Conservation (phyloP, 2,888 invertebrate species). For the Ametastegia equiseti region DNA sequence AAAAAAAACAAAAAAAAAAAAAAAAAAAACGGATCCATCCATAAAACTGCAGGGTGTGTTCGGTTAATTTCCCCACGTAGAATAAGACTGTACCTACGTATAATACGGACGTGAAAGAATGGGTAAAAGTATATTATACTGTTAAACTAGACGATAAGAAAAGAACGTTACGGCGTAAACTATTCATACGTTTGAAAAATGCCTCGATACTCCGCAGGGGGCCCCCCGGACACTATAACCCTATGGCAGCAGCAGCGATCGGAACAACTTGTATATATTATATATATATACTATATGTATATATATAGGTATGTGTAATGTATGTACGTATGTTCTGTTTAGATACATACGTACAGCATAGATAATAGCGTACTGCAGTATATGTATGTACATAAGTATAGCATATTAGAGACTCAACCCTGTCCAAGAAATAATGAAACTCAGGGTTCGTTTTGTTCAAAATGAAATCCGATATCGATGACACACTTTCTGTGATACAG, state of each 20-base stretch:
- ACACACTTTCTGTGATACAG: slow-evolving; percentile 22
- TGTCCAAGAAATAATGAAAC: neutral
- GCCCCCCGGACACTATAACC: neutral
- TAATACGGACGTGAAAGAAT: neutral
- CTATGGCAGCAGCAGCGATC: neutral
- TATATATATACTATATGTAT: too few species aligned
- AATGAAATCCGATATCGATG: slow-evolving; percentile 17
- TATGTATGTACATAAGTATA: neutral
- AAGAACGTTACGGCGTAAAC: slow-evolving; percentile 6
- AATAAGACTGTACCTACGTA: neutral
- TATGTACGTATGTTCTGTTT: too few species aligned
- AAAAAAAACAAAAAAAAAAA: too few species aligned
- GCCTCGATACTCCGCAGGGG: neutral
- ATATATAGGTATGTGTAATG: too few species aligned
- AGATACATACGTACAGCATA: neutral
- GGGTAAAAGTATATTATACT: neutral
- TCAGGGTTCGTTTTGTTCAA: slow-evolving; percentile 23
- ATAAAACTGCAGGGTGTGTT: neutral
- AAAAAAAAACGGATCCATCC: too few species aligned
- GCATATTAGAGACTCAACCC: neutral
- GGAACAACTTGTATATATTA: too few species aligned
- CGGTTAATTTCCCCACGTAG: neutral
- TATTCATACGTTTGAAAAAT: slow-evolving; percentile 10
- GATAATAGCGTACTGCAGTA: too few species aligned
- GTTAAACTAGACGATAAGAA: neutral